Percentiles rank a stretch among this genome's conserved stretches.
These are phyloP conservation scores for Mormyrus hasselquistii DNA, from an alignment of 2,797 vertebrate genomes.

Conservation along the genomic window DNA sequence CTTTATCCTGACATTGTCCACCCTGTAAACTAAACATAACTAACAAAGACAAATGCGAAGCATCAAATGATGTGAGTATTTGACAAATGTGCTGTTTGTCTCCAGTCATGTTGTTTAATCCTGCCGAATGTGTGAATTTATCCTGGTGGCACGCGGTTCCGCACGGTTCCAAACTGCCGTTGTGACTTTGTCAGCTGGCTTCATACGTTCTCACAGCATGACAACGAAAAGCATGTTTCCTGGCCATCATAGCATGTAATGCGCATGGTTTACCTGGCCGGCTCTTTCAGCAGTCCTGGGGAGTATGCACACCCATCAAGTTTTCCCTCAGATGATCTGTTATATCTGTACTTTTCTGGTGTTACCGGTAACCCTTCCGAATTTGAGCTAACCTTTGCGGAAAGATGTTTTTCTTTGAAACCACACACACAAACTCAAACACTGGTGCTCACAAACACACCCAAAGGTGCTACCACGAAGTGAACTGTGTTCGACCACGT, in stretches of 20 bases:
- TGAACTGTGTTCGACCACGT: constrained; percentile 53
- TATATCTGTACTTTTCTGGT: constrained; percentile 47
- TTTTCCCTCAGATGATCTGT: constrained; percentile 45
- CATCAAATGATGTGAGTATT: background rate
- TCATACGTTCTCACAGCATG: constrained; percentile 57
- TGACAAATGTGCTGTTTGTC: constrained; percentile 42
- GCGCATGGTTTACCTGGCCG: constrained; percentile 56
- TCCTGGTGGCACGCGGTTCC: constrained; percentile 40
- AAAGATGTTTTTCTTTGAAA: background rate
- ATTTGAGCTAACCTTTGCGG: constrained; percentile 46
- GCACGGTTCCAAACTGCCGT: constrained; percentile 41
- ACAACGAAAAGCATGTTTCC: constrained; percentile 53
- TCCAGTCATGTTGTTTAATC: constrained; percentile 25
- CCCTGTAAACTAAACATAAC: constrained; percentile 58
- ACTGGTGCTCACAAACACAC: constrained; percentile 68
- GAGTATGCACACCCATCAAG: constrained; percentile 45
- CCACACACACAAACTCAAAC: constrained; percentile 30
- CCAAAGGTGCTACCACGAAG: constrained; percentile 65
- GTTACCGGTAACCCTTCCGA: constrained; percentile 46
- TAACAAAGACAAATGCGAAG: constrained; percentile 52
- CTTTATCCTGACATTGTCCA: constrained; percentile 52
- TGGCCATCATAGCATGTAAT: constrained; percentile 50
- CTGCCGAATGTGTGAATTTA: constrained; percentile 9
- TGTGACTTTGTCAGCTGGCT: constrained; percentile 44
- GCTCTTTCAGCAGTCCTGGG: constrained; percentile 39